Evolutionary conservation across 2,797 vertebrate genomes (phyloP).

Genomic region (Coreius guichenoti): DNA sequence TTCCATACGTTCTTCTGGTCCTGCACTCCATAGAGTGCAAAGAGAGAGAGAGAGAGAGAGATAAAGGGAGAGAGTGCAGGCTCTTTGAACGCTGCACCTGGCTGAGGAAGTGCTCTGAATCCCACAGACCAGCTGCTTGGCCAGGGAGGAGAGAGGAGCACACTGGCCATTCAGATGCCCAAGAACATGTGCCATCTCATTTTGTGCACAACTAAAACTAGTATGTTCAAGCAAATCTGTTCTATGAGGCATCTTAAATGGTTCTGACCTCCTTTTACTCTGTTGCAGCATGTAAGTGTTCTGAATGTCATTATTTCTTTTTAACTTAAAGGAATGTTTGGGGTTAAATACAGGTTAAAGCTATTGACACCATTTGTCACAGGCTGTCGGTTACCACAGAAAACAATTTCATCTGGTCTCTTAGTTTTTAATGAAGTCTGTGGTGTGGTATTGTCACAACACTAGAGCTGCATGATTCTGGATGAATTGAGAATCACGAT

Average conservation of each 20-base stretch:
- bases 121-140: constrained; percentile 41
- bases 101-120: constrained; percentile 23
- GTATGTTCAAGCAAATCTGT: constrained; percentile 9
- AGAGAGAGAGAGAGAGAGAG: background rate
- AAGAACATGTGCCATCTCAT: background rate
- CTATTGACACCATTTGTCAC: constrained; percentile 10
- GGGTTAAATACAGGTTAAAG: constrained; percentile 30
- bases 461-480: background rate
- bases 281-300: constrained; percentile 15
- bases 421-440: background rate
- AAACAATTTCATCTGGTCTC: background rate
- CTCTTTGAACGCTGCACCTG: constrained; percentile 35
- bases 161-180: constrained; percentile 21
- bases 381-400: background rate
- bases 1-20: constrained; percentile 15
- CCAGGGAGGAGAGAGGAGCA: constrained; percentile 6
- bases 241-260: background rate
- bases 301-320: background rate
- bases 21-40: background rate
- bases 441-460: constrained; percentile 1
- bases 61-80: background rate
- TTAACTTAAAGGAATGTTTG: constrained; percentile 18
- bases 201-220: background rate
- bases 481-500: no score
- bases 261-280: constrained; percentile 5